Base-by-base conservation (phyloP, 1,140 invertebrate species). In the Drosophila jambulina region DNA sequence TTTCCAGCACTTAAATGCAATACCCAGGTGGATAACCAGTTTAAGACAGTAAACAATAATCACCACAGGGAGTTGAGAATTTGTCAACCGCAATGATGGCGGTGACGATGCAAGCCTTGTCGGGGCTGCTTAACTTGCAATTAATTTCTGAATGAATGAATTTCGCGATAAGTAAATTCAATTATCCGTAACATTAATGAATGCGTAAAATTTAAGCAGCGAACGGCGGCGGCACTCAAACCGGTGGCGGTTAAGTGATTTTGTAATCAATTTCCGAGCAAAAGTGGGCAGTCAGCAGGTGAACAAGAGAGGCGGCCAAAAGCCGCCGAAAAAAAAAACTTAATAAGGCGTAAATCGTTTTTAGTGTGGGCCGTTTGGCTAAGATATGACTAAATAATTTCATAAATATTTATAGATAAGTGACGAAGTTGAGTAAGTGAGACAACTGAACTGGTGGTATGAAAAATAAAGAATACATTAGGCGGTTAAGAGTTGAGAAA, bases 141-240 rank as follows among this genome's bases (percentile, higher is more conserved):
- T 84, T 77, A 62, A 74, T 84, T 81, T 46, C 67, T 74, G 74
- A 87, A 80, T 90, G 85, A 90, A 90, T 90, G 85, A 79, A 80
- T 90, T 85, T 79, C 48, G 67, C 86, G 85, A 90, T 90, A 90
- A 90, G 85, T 90, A 90, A 90, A 90, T 90, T 90, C 85, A 90
- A 90, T 90, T 90, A 90, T 82, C 78, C 85, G 75, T 56, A 90
- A 80, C 81, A 85, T 85, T 85, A 90, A 90, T 90, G 78, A 90
- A 90, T 90, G 85, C 81, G 85, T 90, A 90, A 90, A 90, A 88
- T 80, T 78, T 85, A 88, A 90, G 70, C 84, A 63, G 85, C 74
- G 70, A 78, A 62, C 72, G 72, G 32, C 36, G 53, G 62, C 57
- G 56, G 62, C 54, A 54, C 32, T 54, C 27, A 75, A 79, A 85